phyloP scores from a whole-genome alignment of 2,113 vertebrate genomes.

The Phalacrocorax carbo region DNA sequence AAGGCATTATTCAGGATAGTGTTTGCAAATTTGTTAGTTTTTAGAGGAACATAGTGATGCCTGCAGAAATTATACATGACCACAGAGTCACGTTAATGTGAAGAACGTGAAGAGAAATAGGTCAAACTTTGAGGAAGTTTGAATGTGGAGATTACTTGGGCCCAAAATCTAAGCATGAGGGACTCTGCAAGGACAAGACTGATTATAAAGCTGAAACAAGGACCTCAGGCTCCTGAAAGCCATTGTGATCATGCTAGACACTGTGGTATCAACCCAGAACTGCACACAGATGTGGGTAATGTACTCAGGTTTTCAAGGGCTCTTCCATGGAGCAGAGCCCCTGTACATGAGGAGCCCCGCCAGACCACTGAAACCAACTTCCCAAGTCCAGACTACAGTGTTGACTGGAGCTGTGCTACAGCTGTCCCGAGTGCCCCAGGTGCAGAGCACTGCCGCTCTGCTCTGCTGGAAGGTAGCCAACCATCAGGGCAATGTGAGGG shows the following conservation, averaged over 20 bases:
- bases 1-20: not conserved
- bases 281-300: not conserved
- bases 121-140: not conserved
- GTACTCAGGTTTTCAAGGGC: not conserved
- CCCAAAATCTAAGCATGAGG: not conserved
- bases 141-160: not conserved
- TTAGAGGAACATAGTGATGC: not conserved
- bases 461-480: not conserved
- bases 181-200: not conserved
- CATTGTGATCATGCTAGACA: rapidly evolving
- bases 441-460: rapidly evolving
- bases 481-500: rapidly evolving
- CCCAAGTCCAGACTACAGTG: not conserved
- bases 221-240: not conserved
- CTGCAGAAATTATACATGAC: not conserved
- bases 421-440: not conserved
- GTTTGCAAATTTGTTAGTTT: not conserved
- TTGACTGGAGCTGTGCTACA: not conserved
- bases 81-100: not conserved
- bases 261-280: not conserved
- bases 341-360: not conserved
- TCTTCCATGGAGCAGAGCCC: not conserved
- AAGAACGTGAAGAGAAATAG: not conserved
- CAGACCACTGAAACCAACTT: not conserved
- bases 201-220: not conserved